Percentiles rank a stretch among this genome's conserved stretches.
These are phyloP conservation scores for Ammodytes marinus DNA, from an alignment of 2,113 vertebrate genomes.

Conservation along the genomic window DNA sequence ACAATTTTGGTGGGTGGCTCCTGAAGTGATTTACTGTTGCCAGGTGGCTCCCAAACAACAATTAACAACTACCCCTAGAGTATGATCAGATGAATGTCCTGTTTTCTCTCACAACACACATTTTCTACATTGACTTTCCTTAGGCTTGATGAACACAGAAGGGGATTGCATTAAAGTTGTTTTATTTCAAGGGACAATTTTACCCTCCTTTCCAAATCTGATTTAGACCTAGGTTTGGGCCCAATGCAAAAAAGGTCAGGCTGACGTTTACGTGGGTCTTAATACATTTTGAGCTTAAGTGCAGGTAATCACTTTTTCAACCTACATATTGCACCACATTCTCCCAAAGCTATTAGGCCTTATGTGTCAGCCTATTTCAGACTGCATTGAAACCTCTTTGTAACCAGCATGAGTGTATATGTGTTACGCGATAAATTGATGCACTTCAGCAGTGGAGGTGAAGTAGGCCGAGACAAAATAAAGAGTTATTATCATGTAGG, in stretches of 20 bases:
- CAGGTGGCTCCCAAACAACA: slow-evolving; percentile 27
- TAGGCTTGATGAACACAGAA: slow-evolving; percentile 8
- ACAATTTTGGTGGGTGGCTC: slow-evolving; percentile 30
- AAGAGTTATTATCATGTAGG: not conserved
- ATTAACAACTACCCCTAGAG: slow-evolving; percentile 24
- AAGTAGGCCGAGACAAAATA: not conserved
- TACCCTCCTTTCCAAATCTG: slow-evolving; percentile 7
- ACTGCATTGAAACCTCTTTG: slow-evolving; percentile 17
- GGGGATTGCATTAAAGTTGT: not conserved
- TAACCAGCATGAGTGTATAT: not conserved
- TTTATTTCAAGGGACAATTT: slow-evolving; percentile 19
- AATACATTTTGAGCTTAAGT: slow-evolving; percentile 27
- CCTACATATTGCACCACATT: not conserved
- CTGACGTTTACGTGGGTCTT: slow-evolving; percentile 13
- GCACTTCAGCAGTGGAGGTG: not conserved
- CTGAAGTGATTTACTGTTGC: slow-evolving; percentile 33
- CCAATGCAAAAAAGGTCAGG: slow-evolving; percentile 26
- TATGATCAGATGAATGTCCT: slow-evolving; percentile 10
- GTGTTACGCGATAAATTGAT: no score
- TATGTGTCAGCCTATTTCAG: not conserved
- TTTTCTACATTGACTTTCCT: not conserved
- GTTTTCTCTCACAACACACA: slow-evolving; percentile 4
- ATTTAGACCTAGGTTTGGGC: slow-evolving; percentile 10
- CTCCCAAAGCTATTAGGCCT: not conserved
- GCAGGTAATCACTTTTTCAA: not conserved